A percentile compares a stretch with the other conserved stretches of the same genome.
phyloP scores from a whole-genome alignment of 1,140 invertebrate species.

The Helicoverpa armigera region DNA sequence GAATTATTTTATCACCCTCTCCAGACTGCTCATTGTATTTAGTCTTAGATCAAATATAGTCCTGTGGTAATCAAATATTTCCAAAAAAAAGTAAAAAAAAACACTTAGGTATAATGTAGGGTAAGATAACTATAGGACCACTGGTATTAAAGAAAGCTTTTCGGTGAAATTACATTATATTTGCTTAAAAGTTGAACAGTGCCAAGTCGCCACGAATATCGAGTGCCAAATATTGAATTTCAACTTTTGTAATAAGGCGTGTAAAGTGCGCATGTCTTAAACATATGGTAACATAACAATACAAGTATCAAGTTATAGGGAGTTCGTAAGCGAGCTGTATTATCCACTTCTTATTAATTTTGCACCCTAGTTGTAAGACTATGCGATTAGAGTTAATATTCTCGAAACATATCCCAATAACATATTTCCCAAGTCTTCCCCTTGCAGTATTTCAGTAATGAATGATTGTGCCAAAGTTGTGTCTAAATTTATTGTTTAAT shows the following conservation, averaged over 20 bases:
- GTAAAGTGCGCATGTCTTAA: constrained; percentile 30
- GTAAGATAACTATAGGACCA: constrained; percentile 83
- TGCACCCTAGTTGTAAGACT: constrained; percentile 81
- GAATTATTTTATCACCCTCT: constrained; percentile 83
- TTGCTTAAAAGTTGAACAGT: constrained; percentile 63
- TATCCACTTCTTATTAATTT: constrained; percentile 74
- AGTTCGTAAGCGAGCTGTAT: constrained; percentile 46
- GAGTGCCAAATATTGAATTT: constrained; percentile 72
- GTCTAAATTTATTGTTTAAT: constrained; percentile 67
- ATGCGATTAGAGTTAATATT: constrained; percentile 74
- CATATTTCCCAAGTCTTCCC: constrained; percentile 83
- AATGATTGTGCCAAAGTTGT: constrained; percentile 82
- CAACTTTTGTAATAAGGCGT: constrained; percentile 46
- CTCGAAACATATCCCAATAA: constrained; percentile 79
- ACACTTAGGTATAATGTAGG: constrained; percentile 73
- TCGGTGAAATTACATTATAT: constrained; percentile 66
- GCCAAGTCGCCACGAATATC: constrained; percentile 70
- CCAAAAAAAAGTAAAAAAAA: constrained; percentile 78
- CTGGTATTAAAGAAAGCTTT: constrained; percentile 72
- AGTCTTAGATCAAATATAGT: constrained; percentile 78
- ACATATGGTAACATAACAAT: constrained; percentile 44
- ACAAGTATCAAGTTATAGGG: constrained; percentile 53
- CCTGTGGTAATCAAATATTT: constrained; percentile 79
- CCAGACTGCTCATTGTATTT: constrained; percentile 84
- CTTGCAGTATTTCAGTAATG: constrained; percentile 76